These are phyloP conservation scores for Aricia agestis DNA, from an alignment of 1,140 invertebrate species.

Conservation along the genomic window DNA sequence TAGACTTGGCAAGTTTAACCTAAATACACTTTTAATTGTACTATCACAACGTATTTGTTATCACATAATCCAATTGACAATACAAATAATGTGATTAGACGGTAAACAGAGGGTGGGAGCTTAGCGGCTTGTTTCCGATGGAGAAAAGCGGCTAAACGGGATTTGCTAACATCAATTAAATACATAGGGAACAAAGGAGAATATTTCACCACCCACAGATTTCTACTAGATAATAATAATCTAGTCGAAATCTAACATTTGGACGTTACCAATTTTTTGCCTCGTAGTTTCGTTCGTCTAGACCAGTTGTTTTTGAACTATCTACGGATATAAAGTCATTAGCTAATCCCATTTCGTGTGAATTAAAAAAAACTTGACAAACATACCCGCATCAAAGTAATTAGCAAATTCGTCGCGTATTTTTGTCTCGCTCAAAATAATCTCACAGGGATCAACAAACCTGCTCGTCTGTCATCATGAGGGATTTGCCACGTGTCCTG, in stretches of 20 bases:
- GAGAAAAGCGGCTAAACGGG: neutral
- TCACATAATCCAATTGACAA: slow-evolving; percentile 19
- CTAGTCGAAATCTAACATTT: too few relatives aligned
- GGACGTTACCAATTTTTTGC: too few relatives aligned
- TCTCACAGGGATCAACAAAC: slow-evolving; percentile 3
- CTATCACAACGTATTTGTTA: slow-evolving; percentile 17
- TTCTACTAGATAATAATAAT: too few relatives aligned
- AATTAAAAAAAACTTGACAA: neutral
- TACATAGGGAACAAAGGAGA: too few relatives aligned
- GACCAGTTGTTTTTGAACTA: too few relatives aligned
- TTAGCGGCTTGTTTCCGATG: slow-evolving; percentile 7
- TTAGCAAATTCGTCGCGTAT: slow-evolving; percentile 1
- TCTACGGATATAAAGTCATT: neutral
- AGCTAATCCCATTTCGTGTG: neutral
- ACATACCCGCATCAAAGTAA: neutral
- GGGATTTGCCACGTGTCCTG: slow-evolving; percentile 13
- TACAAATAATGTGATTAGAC: slow-evolving; percentile 24
- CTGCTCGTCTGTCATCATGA: slow-evolving; percentile 1
- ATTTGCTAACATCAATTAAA: too few relatives aligned
- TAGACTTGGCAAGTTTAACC: slow-evolving; percentile 18
- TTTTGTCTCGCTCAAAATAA: slow-evolving; percentile 14
- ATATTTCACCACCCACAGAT: too few relatives aligned
- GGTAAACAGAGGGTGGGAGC: slow-evolving; percentile 14
- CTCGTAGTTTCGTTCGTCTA: too few relatives aligned
- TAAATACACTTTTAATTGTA: slow-evolving; percentile 21